Conservation (phyloP, 2,113 vertebrate species). For the Lonchura striata region DNA sequence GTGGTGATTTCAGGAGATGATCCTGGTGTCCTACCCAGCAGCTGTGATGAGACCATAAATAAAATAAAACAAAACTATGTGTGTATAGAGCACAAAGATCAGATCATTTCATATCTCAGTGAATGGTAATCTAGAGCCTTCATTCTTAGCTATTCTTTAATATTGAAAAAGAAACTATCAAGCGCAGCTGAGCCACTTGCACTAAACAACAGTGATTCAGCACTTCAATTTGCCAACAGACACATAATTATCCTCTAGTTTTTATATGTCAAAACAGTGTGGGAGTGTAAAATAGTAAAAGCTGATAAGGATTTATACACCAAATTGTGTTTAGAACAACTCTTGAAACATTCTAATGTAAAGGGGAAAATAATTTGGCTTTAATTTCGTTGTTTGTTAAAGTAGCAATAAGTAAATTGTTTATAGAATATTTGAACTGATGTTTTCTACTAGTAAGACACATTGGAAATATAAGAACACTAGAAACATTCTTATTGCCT, state of each 20-base stretch:
- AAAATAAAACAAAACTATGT: neutral
- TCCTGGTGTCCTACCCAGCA: neutral
- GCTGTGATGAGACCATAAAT: neutral
- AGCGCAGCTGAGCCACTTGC: slow-evolving; percentile 4
- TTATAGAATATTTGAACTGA: neutral
- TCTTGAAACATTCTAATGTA: neutral
- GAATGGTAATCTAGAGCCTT: neutral
- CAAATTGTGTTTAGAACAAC: neutral
- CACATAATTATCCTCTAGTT: slow-evolving; percentile 19
- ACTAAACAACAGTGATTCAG: slow-evolving; percentile 34
- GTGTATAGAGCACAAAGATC: neutral
- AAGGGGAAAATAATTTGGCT: neutral
- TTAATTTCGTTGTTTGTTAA: neutral
- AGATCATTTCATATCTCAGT: neutral
- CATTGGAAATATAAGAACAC: neutral
- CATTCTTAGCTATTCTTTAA: neutral
- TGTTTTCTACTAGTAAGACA: neutral
- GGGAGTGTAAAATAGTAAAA: slow-evolving; percentile 12
- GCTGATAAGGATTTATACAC: neutral
- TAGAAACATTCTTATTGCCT: neutral
- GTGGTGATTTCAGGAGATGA: neutral
- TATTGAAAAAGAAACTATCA: neutral
- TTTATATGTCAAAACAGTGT: slow-evolving; percentile 25
- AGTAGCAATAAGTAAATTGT: neutral
- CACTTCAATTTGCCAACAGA: slow-evolving; percentile 24